Conservation (phyloP, 2,888 invertebrate genomes). For the Odontocolon sp. region DNA sequence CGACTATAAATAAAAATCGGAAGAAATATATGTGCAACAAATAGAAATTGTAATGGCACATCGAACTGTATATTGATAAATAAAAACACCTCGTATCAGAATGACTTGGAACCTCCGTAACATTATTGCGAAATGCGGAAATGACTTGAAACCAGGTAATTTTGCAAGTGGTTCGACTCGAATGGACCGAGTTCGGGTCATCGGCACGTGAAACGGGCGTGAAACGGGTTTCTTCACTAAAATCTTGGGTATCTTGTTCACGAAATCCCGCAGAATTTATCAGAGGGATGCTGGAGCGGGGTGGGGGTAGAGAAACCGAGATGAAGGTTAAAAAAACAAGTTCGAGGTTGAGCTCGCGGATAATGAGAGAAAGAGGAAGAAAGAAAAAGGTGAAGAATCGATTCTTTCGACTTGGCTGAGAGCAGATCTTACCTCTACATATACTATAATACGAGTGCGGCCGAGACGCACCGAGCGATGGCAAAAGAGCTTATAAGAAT, state of each 20-base stretch:
- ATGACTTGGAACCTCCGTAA: background rate
- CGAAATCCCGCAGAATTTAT: background rate
- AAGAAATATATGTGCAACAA: no score
- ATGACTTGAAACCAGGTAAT: slow-evolving; percentile 24
- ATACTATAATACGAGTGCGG: slow-evolving; percentile 16
- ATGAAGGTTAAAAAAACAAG: slow-evolving; percentile 5
- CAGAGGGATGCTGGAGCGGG: slow-evolving; percentile 28
- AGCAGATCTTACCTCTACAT: slow-evolving; percentile 8
- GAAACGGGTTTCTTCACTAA: slow-evolving; percentile 39
- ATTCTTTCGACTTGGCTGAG: slow-evolving; percentile 31
- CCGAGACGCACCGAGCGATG: slow-evolving; percentile 32
- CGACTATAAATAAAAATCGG: no score
- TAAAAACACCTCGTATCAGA: no score
- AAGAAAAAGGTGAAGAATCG: slow-evolving; percentile 25
- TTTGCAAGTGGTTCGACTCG: slow-evolving; percentile 10
- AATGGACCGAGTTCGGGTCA: slow-evolving; percentile 14
- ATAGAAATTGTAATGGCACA: no score
- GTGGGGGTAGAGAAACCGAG: background rate
- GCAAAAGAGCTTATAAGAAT: slow-evolving; percentile 43
- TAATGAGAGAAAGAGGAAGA: slow-evolving; percentile 6
- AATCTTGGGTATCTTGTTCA: slow-evolving; percentile 23
- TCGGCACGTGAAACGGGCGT: background rate
- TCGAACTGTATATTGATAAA: no score
- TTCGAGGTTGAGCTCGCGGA: background rate
- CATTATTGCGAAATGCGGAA: slow-evolving; percentile 41